Conservation (phyloP, 2,113 vertebrate genomes). For the Pangasianodon gigas region DNA sequence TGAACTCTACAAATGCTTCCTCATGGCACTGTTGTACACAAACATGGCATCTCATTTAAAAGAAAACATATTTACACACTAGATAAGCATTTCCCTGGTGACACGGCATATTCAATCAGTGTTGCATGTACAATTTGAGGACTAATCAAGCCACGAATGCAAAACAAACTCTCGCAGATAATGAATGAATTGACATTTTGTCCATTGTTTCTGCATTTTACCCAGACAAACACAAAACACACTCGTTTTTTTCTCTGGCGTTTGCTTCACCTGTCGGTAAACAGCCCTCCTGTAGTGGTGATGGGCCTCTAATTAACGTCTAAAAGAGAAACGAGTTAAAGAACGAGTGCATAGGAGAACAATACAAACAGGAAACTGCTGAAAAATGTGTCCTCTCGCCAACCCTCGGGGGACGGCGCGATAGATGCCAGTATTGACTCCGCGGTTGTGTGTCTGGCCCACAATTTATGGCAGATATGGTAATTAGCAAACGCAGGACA, state of each 20-base stretch:
- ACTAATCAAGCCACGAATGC: conserved; percentile 38
- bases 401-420: conserved; percentile 35
- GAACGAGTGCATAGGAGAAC: conserved; percentile 34
- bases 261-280: conserved; percentile 30
- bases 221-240: background rate
- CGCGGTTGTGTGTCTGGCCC: conserved; percentile 26
- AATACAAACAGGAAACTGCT: conserved; percentile 25
- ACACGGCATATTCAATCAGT: conserved; percentile 16
- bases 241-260: background rate
- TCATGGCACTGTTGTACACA: background rate
- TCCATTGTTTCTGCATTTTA: conserved; percentile 32
- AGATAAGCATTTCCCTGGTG: background rate
- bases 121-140: conserved; percentile 18
- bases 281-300: conserved; percentile 28
- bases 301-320: conserved; percentile 46
- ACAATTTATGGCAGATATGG: conserved; percentile 82
- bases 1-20: background rate
- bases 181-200: conserved; percentile 41
- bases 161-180: background rate
- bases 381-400: conserved; percentile 31
- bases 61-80: conserved; percentile 33
- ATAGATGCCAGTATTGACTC: conserved; percentile 45
- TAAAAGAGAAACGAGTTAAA: conserved; percentile 37
- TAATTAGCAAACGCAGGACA: conserved; percentile 79
- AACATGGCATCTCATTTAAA: conserved; percentile 18